Base-by-base conservation (phyloP, 1,140 invertebrate species). In the Ectropis grisescens region DNA sequence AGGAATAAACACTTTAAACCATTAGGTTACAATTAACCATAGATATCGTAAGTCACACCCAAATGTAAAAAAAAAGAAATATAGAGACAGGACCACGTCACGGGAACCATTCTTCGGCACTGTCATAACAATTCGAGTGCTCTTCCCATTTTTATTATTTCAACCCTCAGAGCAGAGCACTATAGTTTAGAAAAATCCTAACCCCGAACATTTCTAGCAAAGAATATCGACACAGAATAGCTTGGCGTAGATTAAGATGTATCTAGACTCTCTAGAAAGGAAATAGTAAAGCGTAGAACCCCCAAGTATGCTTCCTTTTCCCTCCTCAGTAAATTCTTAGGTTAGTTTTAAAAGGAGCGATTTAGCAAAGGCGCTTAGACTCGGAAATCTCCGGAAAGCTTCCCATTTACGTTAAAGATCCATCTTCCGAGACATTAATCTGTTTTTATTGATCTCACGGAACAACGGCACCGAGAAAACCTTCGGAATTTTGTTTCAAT, bases 11-110 rank as follows among this genome's bases (percentile, higher is more conserved):
- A 19, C 16, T 4, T 8, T 19, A 19, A 19, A 3, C 16, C 8
- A 19, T 8, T 19, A 19, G n/a, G n/a, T n/a, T 57, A 51, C 45
- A 58, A 56, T 27, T 74, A 78, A 81, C 76, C 76, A 81, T 81
- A 81, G 76, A 81, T 67, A 81, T 81, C 76, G 76, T 81, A 81
- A 62, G 46, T 49, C 46, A 74, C 69, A 81, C 56, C 49, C 61
- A 46, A 51, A 51, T 78, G 70, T 78, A 78, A 64, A 72, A 58
- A 54, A 26, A 8, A 19, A 19, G n/a, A n/a, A n/a, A n/a, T n/a
- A n/a, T n/a, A n/a, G n/a, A 52, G 55, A 58, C 40, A n/a, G 16
- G 16, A 57, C 36, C 47, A 54, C 25, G 10, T 43, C 27, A 41
- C 47, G 46, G 32, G 49, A 25, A 34, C 43, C 35, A 47, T 56